These are phyloP conservation scores for Cephalotes varians DNA, from an alignment of 2,888 invertebrate genomes.

Conservation along the genomic window DNA sequence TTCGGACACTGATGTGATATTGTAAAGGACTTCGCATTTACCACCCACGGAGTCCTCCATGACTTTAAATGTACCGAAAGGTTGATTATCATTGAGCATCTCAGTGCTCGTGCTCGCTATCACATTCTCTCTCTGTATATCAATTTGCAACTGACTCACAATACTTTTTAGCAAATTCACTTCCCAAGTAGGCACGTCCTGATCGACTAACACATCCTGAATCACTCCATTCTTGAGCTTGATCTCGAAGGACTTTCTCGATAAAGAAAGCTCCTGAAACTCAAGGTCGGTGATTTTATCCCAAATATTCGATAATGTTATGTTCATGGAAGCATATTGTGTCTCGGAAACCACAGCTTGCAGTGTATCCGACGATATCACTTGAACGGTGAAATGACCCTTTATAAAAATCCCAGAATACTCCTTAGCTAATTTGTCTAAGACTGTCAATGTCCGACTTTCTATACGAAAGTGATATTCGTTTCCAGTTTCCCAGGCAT, in stretches of 20 bases:
- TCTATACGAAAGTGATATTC: conserved; percentile 83
- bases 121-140: conserved; percentile 88
- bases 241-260: conserved; percentile 89
- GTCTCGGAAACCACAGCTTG: conserved; percentile 86
- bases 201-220: conserved; percentile 87
- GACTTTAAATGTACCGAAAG: conserved; percentile 88
- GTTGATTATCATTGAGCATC: conserved; percentile 82
- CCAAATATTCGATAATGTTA: conserved; percentile 84
- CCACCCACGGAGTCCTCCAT: conserved; percentile 92
- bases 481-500: conserved; percentile 81
- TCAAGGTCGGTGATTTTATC: conserved; percentile 85
- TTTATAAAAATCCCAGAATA: conserved; percentile 73
- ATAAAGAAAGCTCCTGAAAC: conserved; percentile 87
- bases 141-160: conserved; percentile 90
- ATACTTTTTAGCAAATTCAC: conserved; percentile 91
- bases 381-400: conserved; percentile 87
- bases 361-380: conserved; percentile 86
- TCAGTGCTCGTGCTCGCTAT: conserved; percentile 77
- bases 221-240: conserved; percentile 88
- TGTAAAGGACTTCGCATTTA: conserved; percentile 89
- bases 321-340: conserved; percentile 87
- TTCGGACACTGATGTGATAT: conserved; percentile 88
- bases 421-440: conserved; percentile 87
- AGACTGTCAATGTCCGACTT: conserved; percentile 88
- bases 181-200: conserved; percentile 88